Evolutionary conservation across 1,140 invertebrate species (phyloP).

Genomic region (Aphelenchoides avenae): DNA sequence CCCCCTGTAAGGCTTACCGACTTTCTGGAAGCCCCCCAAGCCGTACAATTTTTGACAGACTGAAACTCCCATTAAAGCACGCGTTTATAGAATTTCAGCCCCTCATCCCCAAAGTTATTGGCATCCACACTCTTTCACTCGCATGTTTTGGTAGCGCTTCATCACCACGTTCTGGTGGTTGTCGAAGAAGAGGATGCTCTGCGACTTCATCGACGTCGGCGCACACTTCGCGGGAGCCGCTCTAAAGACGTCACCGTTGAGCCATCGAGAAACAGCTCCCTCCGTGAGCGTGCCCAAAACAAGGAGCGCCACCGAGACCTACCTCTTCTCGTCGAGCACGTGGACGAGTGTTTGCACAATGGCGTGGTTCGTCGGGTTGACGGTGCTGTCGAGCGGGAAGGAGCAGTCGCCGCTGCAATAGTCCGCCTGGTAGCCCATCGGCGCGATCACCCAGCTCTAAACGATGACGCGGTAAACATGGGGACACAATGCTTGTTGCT

Average conservation of each 20-base stretch:
- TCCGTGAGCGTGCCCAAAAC: background rate
- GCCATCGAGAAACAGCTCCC: background rate
- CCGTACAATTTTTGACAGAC: too few species aligned
- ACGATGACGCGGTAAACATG: background rate
- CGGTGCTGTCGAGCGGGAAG: slow-evolving; percentile 81
- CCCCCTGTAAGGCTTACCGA: background rate
- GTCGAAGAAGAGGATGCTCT: slow-evolving; percentile 35
- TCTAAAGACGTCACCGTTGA: slow-evolving; percentile 16
- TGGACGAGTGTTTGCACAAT: slow-evolving; percentile 93
- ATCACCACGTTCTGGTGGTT: slow-evolving; percentile 35
- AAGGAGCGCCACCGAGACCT: too few species aligned
- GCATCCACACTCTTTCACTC: slow-evolving; percentile 29
- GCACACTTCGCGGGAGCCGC: slow-evolving; percentile 24
- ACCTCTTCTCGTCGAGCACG: slow-evolving; percentile 41
- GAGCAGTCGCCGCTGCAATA: slow-evolving; percentile 89
- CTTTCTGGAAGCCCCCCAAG: too few species aligned
- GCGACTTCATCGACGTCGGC: slow-evolving; percentile 9
- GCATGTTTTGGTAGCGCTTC: slow-evolving; percentile 31
- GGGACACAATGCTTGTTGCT: background rate
- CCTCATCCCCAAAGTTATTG: slow-evolving; percentile 9
- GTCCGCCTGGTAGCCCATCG: slow-evolving; percentile 85
- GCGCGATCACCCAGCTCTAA: slow-evolving; percentile 88
- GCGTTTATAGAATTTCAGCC: too few species aligned
- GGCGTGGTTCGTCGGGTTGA: slow-evolving; percentile 94
- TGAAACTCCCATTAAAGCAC: too few species aligned